Evolutionary conservation across 2,888 invertebrate genomes (phyloP).

Genomic region (Hololepta plana): DNA sequence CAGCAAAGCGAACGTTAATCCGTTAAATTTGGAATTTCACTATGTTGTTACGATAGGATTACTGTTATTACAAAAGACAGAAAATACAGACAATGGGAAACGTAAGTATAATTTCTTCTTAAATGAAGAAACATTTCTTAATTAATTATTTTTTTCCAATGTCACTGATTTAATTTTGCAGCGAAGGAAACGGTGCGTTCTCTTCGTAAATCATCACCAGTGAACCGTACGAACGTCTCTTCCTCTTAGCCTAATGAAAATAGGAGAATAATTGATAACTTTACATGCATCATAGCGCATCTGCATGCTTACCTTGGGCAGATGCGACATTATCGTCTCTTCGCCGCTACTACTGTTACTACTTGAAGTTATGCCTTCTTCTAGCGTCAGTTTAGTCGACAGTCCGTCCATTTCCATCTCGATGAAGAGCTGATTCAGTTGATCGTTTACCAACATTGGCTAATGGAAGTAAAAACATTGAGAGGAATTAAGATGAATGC

Average conservation of each 20-base stretch:
- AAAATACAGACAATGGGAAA: background rate
- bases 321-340: conserved; percentile 17
- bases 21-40: background rate
- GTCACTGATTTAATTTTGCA: conserved; percentile 11
- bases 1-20: background rate
- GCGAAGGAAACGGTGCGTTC: conserved; percentile 45
- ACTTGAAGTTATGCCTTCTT: conserved; percentile 41
- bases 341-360: conserved; percentile 25
- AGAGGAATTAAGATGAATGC: background rate
- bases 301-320: conserved; percentile 18
- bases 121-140: no score
- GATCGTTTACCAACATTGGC: conserved; percentile 53
- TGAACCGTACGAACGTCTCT: conserved; percentile 33
- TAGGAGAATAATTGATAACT: conserved; percentile 13
- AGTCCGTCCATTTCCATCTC: conserved; percentile 49
- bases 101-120: no score
- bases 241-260: conserved; percentile 25
- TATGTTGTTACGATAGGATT: background rate
- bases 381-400: conserved; percentile 37
- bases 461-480: no score
- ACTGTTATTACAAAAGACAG: background rate
- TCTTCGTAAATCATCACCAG: conserved; percentile 53
- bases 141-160: no score
- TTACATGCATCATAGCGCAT: conserved; percentile 3
- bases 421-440: conserved; percentile 47